Evolutionary conservation across 2,113 vertebrate genomes (phyloP).

Genomic region (Elaphurus davidianus): DNA sequence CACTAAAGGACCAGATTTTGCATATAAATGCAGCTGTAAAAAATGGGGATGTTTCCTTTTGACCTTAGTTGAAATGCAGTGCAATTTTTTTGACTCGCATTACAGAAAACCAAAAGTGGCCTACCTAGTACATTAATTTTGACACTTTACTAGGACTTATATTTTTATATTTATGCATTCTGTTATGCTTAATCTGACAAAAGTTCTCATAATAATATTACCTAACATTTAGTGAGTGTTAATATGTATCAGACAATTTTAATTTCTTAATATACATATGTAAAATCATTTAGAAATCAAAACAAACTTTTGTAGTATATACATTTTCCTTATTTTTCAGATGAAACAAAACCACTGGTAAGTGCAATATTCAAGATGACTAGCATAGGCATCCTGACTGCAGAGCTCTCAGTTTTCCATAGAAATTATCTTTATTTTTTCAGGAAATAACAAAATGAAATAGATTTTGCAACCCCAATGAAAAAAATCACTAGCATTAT

Average conservation of each 20-base stretch:
- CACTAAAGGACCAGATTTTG: constrained; percentile 35
- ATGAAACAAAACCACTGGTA: background rate
- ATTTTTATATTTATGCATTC: background rate
- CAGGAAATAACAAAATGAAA: background rate
- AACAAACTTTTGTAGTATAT: background rate
- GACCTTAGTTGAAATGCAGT: background rate
- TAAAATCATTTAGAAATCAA: background rate
- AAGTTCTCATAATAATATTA: background rate
- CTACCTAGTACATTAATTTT: background rate
- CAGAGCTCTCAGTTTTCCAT: background rate
- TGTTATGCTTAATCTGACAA: background rate
- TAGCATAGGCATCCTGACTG: fast-evolving
- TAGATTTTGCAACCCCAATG: background rate
- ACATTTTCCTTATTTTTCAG: background rate
- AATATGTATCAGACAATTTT: background rate
- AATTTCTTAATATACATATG: background rate
- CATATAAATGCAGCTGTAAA: constrained; percentile 35
- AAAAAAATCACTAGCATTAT: background rate
- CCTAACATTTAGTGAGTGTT: background rate
- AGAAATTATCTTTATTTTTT: background rate
- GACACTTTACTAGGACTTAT: background rate
- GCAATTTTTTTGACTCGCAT: background rate
- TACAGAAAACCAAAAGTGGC: background rate
- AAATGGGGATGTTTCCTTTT: background rate
- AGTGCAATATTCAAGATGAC: background rate